phyloP scores from a whole-genome alignment of 1,140 invertebrate species.

The Hylaeus anthracinus region DNA sequence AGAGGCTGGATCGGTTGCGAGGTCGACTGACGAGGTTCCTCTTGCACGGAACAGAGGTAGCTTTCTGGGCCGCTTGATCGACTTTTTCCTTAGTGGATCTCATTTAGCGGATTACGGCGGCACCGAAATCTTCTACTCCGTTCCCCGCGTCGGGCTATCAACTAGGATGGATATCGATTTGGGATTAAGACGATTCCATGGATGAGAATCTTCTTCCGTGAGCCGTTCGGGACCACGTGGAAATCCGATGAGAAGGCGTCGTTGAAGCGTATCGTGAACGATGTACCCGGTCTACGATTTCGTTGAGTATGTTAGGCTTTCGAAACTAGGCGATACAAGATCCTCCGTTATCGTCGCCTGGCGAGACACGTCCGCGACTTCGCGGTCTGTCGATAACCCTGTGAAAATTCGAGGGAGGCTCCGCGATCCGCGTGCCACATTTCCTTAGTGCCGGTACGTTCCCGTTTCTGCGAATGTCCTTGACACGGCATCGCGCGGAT shows the following conservation, averaged over 20 bases:
- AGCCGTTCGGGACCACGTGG: background rate
- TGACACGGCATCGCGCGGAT: constrained; percentile 42
- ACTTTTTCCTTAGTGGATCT: background rate
- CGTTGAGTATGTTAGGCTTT: background rate
- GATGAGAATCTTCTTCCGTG: background rate
- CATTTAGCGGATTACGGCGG: constrained; percentile 6
- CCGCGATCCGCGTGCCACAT: constrained; percentile 13
- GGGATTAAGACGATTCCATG: no score
- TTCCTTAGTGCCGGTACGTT: constrained; percentile 8
- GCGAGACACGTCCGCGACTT: background rate
- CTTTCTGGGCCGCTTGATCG: constrained; percentile 15
- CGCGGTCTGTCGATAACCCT: constrained; percentile 10
- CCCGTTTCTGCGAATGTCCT: constrained; percentile 2
- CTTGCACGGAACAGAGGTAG: background rate
- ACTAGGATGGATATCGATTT: background rate
- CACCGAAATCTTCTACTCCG: background rate
- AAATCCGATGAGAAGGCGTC: background rate
- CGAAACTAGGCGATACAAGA: background rate
- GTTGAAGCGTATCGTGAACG: background rate
- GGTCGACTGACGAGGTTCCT: background rate
- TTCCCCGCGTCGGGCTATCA: background rate
- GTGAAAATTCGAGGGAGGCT: background rate
- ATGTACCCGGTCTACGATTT: background rate
- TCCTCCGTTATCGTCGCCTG: constrained; percentile 36
- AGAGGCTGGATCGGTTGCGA: constrained; percentile 25